These are phyloP conservation scores for Hyperoodon ampullatus DNA, from an alignment of 2,113 vertebrate genomes.

Conservation along the genomic window DNA sequence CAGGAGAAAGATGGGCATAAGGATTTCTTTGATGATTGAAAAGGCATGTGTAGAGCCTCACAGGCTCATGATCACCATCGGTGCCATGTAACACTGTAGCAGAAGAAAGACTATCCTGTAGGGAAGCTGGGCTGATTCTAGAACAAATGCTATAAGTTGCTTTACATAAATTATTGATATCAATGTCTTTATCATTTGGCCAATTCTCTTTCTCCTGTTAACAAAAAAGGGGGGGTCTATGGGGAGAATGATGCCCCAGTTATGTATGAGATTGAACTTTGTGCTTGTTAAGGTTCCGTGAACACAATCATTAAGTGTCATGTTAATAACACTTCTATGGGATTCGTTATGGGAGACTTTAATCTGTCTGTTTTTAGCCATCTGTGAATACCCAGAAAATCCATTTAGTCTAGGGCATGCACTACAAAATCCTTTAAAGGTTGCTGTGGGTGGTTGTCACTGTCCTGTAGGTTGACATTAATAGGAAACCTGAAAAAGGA, in stretches of 20 bases:
- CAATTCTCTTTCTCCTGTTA: not conserved
- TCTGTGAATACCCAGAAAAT: conserved; percentile 8
- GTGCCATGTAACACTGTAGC: not conserved
- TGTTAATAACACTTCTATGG: not conserved
- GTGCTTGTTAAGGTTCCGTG: not conserved
- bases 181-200: not conserved
- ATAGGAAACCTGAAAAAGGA: not conserved
- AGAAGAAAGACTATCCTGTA: not conserved
- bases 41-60: not conserved
- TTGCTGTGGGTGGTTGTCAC: not conserved
- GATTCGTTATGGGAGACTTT: not conserved
- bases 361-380: not conserved
- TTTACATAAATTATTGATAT: not conserved
- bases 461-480: not conserved
- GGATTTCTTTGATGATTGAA: not conserved
- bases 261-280: not conserved
- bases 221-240: not conserved
- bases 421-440: not conserved
- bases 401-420: not conserved
- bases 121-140: not conserved
- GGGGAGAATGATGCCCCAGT: not conserved
- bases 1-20: not conserved
- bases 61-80: not conserved
- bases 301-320: not conserved
- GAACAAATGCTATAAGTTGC: not conserved